These are phyloP conservation scores for Thaumatotibia leucotreta DNA, from an alignment of 1,140 invertebrate species.

Conservation along the genomic window DNA sequence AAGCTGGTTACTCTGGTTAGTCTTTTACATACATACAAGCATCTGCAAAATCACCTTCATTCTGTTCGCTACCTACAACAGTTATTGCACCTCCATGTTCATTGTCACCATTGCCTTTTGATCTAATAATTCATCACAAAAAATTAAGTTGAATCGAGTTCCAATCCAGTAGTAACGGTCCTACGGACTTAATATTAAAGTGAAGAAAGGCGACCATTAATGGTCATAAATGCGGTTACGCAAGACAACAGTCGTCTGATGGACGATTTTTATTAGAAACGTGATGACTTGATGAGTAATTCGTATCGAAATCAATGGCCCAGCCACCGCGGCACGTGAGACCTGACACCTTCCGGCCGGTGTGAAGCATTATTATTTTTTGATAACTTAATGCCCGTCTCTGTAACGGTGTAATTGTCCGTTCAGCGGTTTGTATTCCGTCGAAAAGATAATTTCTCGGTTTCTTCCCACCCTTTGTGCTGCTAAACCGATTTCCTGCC, in stretches of 20 bases:
- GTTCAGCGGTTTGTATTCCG: slow-evolving; percentile 68
- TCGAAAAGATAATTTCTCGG: slow-evolving; percentile 71
- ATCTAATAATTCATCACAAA: neutral
- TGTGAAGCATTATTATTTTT: slow-evolving; percentile 72
- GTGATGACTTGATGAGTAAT: slow-evolving; percentile 62
- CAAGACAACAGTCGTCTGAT: slow-evolving; percentile 58
- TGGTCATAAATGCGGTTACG: slow-evolving; percentile 65
- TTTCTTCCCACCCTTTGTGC: slow-evolving; percentile 70
- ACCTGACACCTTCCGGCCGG: slow-evolving; percentile 66
- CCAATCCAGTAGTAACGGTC: slow-evolving; percentile 26
- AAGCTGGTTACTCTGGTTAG: no score
- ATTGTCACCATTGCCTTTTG: neutral
- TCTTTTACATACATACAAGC: no score
- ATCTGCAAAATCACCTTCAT: no score
- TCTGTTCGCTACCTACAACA: neutral
- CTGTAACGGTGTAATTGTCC: slow-evolving; percentile 67
- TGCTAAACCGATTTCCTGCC: slow-evolving; percentile 68
- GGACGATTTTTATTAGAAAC: slow-evolving; percentile 71
- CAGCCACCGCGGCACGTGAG: slow-evolving; percentile 58
- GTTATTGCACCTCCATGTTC: neutral
- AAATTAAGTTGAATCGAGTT: slow-evolving; percentile 24
- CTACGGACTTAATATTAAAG: slow-evolving; percentile 45
- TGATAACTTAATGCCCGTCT: slow-evolving; percentile 68
- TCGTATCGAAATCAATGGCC: slow-evolving; percentile 49
- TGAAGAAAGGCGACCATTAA: slow-evolving; percentile 55